A percentile compares a stretch with the other conserved stretches of the same genome.
Conservation (phyloP, 2,888 invertebrate species). For the Philopedon plagiatum region DNA sequence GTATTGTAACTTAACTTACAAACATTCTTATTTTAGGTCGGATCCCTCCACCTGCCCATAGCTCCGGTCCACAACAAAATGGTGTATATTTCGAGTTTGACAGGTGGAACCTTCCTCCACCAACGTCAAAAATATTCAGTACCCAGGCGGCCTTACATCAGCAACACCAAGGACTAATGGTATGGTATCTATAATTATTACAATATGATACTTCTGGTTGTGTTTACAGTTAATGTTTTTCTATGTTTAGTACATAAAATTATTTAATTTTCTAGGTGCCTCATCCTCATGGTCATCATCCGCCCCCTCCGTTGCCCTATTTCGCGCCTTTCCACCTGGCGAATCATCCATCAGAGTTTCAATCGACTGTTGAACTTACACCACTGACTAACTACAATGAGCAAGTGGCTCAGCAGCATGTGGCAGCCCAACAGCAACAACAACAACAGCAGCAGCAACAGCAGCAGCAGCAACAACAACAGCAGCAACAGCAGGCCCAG, state of each 20-base stretch:
- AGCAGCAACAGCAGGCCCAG: slow-evolving; percentile 54
- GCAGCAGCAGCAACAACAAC: slow-evolving; percentile 59
- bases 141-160: slow-evolving; percentile 67
- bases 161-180: slow-evolving; percentile 73
- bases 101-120: slow-evolving; percentile 83
- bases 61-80: slow-evolving; percentile 67
- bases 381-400: slow-evolving; percentile 74
- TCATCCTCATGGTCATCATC: slow-evolving; percentile 75
- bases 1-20: no score
- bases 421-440: slow-evolving; percentile 56
- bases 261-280: slow-evolving; percentile 67
- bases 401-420: slow-evolving; percentile 71
- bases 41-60: slow-evolving; percentile 82
- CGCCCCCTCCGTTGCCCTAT: slow-evolving; percentile 78
- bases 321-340: slow-evolving; percentile 84
- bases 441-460: slow-evolving; percentile 56
- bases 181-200: slow-evolving; percentile 8
- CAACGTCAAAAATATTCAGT: slow-evolving; percentile 79
- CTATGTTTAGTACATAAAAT: no score
- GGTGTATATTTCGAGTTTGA: slow-evolving; percentile 84
- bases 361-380: slow-evolving; percentile 77
- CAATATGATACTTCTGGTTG: no score
- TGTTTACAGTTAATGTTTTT: no score
- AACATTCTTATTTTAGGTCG: slow-evolving; percentile 67
- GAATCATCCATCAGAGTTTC: slow-evolving; percentile 63